These are phyloP conservation scores for Istiophorus platypterus DNA, from an alignment of 2,113 vertebrate species.

Conservation along the genomic window DNA sequence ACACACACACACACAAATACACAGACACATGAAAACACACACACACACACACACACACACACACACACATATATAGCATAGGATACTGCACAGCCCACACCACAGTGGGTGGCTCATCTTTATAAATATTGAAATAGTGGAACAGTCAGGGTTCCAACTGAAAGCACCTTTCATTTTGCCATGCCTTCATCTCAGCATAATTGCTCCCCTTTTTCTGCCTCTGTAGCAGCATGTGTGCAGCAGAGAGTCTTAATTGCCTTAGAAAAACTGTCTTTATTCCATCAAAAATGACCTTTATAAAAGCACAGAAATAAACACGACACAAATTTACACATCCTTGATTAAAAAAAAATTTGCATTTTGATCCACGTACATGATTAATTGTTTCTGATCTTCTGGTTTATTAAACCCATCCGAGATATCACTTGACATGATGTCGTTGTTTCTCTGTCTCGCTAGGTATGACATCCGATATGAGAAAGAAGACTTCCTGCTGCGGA, in stretches of 20 bases:
- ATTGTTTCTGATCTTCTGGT: constrained; percentile 1
- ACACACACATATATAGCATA: constrained; percentile 30
- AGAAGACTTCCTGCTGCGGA: constrained; percentile 94
- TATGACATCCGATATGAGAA: constrained; percentile 97
- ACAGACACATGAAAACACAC: constrained; percentile 37
- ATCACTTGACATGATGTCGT: constrained; percentile 25
- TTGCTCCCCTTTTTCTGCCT: constrained; percentile 72
- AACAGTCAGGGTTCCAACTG: constrained; percentile 82
- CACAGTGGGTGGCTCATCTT: constrained; percentile 75
- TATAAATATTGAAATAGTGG: constrained; percentile 83
- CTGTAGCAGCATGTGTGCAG: constrained; percentile 66
- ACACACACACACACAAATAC: constrained; percentile 36
- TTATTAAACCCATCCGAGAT: constrained; percentile 2
- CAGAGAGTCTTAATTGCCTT: constrained; percentile 72
- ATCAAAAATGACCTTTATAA: constrained; percentile 64
- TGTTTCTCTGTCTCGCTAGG: constrained; percentile 75
- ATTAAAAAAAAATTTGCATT: background rate
- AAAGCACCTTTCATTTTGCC: constrained; percentile 83
- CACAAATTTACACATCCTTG: constrained; percentile 25
- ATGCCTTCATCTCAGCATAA: constrained; percentile 78
- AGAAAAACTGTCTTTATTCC: constrained; percentile 70
- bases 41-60: constrained; percentile 34
- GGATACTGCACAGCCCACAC: constrained; percentile 54
- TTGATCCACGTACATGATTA: constrained; percentile 16
- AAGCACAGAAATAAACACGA: constrained; percentile 38